Base-by-base conservation (phyloP, 2,888 invertebrate genomes). In the Argyresthia albistria region DNA sequence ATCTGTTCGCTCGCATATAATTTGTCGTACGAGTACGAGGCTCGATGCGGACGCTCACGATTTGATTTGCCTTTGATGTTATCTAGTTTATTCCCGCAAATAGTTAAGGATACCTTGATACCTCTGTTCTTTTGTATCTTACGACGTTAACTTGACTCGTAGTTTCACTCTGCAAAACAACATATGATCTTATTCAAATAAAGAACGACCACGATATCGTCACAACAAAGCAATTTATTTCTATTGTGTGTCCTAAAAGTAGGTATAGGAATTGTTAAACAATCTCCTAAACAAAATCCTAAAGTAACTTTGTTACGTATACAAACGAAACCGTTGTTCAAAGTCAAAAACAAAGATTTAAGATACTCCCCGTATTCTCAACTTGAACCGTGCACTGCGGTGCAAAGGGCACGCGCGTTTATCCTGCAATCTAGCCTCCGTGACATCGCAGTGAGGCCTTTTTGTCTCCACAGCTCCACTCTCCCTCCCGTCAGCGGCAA, bases 1-100 rank as follows among this genome's bases (percentile, higher is more conserved):
- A 76, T 78, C 78, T 74, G 75, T 73, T 77, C 70, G 65, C 69
- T 66, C 70, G 68, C 63, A 77, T 73, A 75, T 79, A 76, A 80
- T 78, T 80, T 80, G 76, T 78, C 75, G 73, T 68, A 67, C 71
- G 70, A 69, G 73, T 68, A 67, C 71, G 70, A 69, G 69, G 64
- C 69, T 73, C 68, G 67, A 53, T 55, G 52, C 50, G 53, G 53
- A 56, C 51, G 54, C 51, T 52, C 55, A 53, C 54, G 54, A 56
- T 58, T 56, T 55, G 54, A 56, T 58, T 56, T 55, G 55, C 47
- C 54, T 65, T 63, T 66, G 62, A 64, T 64, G 61, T 62, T 55
- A 61, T 62, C 60, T 60, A 63, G 59, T 61, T 59, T 57, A 58
- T 60, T 45, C 54, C 25, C 52, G 51, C 50, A 6, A 25, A 25